Base-by-base conservation (phyloP, 1,140 invertebrate species). In the Vollenhovia emeryi region DNA sequence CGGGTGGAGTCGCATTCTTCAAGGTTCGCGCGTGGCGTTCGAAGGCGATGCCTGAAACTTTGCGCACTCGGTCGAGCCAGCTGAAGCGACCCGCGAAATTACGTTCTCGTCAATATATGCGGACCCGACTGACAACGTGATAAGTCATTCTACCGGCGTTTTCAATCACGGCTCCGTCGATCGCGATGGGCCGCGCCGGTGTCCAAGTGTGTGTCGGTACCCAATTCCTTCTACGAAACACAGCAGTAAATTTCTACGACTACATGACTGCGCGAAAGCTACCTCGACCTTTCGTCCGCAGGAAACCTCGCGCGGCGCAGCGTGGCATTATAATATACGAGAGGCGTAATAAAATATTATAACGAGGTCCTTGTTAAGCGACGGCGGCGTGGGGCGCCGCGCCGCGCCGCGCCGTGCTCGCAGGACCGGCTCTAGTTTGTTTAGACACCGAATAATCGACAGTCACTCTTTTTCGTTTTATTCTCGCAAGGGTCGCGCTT, bases 401-500 rank as follows among this genome's bases (percentile, higher is more conserved):
- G 48, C 64, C 52, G 62, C 50, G 62, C 59, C 62, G 15, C 52
- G 52, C 52, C 50, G 50, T 15, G 57, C 59, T 71, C 21, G 86
- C 73, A 88, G 89, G 90, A 86, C 90, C 89, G 90, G 91, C 75
- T 91, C 91, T 94, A 94, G 94, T 94, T 95, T 95, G 93, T 94
- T 94, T 95, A 94, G 94, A 94, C 93, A 93, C 91, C 93, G 92
- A 94, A 94, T 94, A 94, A 94, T 94, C 94, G 93, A 91, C 90
- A 93, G 91, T 92, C 92, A 91, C 86, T 91, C 86, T 86, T 89
- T 85, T 80, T 84, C 68, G 66, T 87, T 84, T 91, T 87, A 68
- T 73, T 88, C 79, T 68, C 69, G n/a, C 21, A 36, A 24, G 52
- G 62, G 36, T 45, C 60, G 21, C 57, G 21, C 15, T 21, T 33